Percentiles rank a stretch among this genome's conserved stretches.
Evolutionary conservation across 2,888 invertebrate species (phyloP).

Genomic region (Aspidapion aeneum): DNA sequence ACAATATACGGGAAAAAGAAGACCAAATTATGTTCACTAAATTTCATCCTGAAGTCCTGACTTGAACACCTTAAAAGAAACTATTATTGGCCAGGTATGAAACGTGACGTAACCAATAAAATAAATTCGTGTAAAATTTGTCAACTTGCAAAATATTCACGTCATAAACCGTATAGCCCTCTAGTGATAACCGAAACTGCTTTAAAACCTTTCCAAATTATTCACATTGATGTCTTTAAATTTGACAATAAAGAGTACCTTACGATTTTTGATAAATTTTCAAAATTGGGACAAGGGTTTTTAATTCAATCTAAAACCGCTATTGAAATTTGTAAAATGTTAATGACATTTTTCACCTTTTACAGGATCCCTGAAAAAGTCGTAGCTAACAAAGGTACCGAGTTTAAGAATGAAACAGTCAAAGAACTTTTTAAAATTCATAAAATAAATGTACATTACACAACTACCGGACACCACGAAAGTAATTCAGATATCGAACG

Average conservation of each 20-base stretch:
- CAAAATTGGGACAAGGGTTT: conserved; percentile 6
- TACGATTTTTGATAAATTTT: conserved; percentile 6
- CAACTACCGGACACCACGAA: conserved; percentile 8
- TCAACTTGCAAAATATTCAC: no score
- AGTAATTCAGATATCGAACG: conserved; percentile 10
- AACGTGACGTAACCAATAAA: no score
- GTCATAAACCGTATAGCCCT: no score
- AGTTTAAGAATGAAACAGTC: conserved; percentile 10
- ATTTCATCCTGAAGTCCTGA: conserved; percentile 7
- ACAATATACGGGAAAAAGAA: conserved; percentile 1
- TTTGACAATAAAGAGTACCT: conserved; percentile 3
- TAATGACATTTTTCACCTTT: conserved; percentile 9
- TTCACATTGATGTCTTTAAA: conserved; percentile 4
- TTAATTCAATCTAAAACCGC: background rate
- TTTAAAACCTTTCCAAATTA: conserved; percentile 8
- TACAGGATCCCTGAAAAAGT: conserved; percentile 5
- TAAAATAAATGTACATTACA: conserved; percentile 7
- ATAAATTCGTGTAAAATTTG: no score
- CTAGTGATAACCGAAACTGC: conserved; percentile 11
- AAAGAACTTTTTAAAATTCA: conserved; percentile 9
- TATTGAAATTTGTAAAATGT: background rate
- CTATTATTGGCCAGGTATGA: conserved; percentile 12
- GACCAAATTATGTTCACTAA: conserved; percentile 9
- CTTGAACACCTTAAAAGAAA: no score
- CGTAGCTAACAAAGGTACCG: conserved; percentile 7